These are phyloP conservation scores for Parazoanthus atlanticus DNA, from an alignment of 92 coral and sea anemone genomes.

Conservation along the genomic window DNA sequence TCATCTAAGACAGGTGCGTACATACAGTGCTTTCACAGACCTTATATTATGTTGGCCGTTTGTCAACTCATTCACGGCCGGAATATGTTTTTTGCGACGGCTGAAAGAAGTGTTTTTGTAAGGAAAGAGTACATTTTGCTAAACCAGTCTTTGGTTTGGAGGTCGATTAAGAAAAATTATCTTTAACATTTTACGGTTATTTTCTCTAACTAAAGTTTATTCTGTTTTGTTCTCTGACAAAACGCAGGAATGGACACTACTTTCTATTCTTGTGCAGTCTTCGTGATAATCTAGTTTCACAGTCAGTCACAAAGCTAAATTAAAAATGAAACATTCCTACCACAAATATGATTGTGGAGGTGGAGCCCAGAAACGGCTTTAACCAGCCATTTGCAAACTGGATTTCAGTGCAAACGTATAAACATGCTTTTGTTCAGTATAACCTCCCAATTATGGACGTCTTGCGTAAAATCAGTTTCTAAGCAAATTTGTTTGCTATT, in stretches of 20 bases:
- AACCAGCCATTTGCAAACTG: not conserved
- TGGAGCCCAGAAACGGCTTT: not conserved
- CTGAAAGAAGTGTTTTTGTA: not conserved
- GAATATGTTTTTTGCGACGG: not conserved
- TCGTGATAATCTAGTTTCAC: no score
- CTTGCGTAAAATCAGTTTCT: slow-evolving; percentile 3
- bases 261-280: not conserved
- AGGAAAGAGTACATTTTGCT: not conserved
- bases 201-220: no score
- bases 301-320: not conserved
- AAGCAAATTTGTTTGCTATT: not conserved
- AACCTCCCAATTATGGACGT: no score
- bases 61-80: not conserved
- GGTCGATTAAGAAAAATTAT: not conserved
- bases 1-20: slow-evolving; percentile 24
- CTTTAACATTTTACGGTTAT: no score
- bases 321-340: not conserved
- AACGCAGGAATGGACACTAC: not conserved
- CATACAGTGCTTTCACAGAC: slow-evolving; percentile 16
- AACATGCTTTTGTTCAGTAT: not conserved
- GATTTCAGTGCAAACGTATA: not conserved
- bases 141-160: not conserved
- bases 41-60: not conserved
- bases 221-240: no score
- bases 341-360: not conserved